phyloP scores from a whole-genome alignment of 2,888 invertebrate species.

The Conistra vaccinii region DNA sequence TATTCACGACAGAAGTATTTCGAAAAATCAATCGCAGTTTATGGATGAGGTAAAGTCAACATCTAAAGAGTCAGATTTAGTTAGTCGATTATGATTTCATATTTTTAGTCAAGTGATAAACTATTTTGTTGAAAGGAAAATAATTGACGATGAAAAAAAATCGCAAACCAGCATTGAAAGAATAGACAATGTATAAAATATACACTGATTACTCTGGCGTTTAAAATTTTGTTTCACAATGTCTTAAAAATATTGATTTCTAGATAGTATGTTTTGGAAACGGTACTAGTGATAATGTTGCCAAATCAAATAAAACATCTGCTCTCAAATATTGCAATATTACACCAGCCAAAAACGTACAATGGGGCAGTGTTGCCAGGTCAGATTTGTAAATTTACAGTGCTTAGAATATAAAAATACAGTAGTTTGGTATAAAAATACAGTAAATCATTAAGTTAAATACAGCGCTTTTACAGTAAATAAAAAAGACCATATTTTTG shows the following conservation, averaged over 20 bases:
- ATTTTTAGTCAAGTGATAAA: neutral
- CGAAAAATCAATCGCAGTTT: conserved; percentile 55
- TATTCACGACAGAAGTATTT: conserved; percentile 29
- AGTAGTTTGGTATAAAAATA: too few species aligned
- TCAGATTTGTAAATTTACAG: too few species aligned
- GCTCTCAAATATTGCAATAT: neutral
- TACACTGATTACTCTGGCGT: too few species aligned
- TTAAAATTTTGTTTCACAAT: too few species aligned
- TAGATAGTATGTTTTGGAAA: neutral
- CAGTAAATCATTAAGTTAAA: too few species aligned
- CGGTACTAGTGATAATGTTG: conserved; percentile 11
- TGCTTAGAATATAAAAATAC: too few species aligned
- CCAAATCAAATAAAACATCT: neutral
- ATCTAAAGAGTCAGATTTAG: conserved; percentile 9
- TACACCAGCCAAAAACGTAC: too few species aligned
- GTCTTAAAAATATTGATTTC: too few species aligned
- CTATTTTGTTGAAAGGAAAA: accelerated
- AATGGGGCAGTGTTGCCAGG: too few species aligned
- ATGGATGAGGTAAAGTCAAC: conserved; percentile 20
- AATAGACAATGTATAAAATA: neutral
- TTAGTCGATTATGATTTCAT: conserved; percentile 27
- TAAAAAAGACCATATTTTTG: too few species aligned
- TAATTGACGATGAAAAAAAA: neutral
- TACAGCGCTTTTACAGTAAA: too few species aligned
- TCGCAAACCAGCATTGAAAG: neutral